Evolutionary conservation across 2,113 vertebrate genomes (phyloP).

Genomic region (Xenopus laevis): DNA sequence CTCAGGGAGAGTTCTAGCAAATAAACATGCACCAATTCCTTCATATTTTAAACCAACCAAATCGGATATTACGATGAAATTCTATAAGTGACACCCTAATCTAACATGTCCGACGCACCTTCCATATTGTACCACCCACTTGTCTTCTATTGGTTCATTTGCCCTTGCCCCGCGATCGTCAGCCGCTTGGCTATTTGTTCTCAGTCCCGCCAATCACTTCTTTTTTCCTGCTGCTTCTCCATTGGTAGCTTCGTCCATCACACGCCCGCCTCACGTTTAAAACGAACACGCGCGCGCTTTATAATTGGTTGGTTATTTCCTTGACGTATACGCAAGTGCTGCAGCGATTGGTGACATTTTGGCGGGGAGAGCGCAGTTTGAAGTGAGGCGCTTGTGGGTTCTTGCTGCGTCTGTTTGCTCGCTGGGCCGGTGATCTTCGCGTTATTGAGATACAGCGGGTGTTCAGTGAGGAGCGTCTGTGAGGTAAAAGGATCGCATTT

Average conservation of each 20-base stretch:
- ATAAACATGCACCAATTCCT: too few relatives aligned
- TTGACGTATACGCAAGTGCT: neutral
- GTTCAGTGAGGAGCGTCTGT: too few relatives aligned
- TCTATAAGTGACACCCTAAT: too few relatives aligned
- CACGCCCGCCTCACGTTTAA: neutral
- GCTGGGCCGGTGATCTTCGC: neutral
- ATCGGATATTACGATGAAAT: too few relatives aligned
- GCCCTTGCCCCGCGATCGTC: neutral
- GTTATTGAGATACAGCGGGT: too few relatives aligned
- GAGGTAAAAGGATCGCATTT: too few relatives aligned
- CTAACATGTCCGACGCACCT: too few relatives aligned
- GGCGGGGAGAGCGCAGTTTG: slow-evolving; percentile 37
- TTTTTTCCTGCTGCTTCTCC: neutral
- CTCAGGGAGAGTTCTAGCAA: too few relatives aligned
- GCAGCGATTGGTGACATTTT: slow-evolving; percentile 7
- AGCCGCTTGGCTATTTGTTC: neutral
- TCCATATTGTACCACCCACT: too few relatives aligned
- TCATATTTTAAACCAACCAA: too few relatives aligned
- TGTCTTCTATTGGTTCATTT: too few relatives aligned
- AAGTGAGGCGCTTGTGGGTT: neutral
- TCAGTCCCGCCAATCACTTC: neutral
- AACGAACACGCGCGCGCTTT: rapidly evolving
- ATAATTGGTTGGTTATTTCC: neutral
- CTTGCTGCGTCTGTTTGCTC: neutral
- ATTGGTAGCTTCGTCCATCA: neutral